Percentiles rank a stretch among this genome's conserved stretches.
Evolutionary conservation across 2,888 invertebrate genomes (phyloP).

Genomic region (Rhagonycha lutea): DNA sequence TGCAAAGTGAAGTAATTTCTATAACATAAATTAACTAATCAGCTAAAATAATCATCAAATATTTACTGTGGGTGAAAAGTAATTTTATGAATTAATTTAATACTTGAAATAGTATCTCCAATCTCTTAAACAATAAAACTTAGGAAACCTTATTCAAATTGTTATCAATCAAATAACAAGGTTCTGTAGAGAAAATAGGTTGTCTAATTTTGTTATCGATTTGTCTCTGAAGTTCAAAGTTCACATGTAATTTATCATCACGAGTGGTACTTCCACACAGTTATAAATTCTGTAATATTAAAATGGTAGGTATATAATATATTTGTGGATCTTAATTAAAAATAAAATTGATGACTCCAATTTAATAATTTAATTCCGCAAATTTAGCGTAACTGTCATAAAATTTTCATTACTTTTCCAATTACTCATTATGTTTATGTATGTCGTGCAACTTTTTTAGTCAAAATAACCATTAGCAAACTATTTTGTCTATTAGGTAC

Average conservation of each 20-base stretch:
- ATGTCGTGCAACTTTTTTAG: not conserved
- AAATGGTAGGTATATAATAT: not conserved
- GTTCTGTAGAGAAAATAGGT: not conserved
- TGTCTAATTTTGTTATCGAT: not conserved
- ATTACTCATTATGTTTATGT: not conserved
- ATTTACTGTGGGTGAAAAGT: not conserved
- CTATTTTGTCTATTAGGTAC: too few species aligned
- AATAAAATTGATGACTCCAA: not conserved
- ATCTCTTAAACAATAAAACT: not conserved
- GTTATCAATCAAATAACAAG: not conserved
- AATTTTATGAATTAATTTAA: not conserved
- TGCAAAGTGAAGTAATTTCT: not conserved
- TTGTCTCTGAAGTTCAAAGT: not conserved
- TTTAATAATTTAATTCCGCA: not conserved
- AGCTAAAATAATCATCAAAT: constrained; percentile 2
- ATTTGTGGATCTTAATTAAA: not conserved
- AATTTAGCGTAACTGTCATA: not conserved
- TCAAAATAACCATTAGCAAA: too few species aligned
- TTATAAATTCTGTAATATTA: not conserved
- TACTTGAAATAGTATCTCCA: not conserved
- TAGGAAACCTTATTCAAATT: not conserved
- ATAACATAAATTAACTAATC: not conserved
- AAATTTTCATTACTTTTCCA: not conserved
- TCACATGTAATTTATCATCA: not conserved
- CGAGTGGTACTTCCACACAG: not conserved